Evolutionary conservation across 2,113 vertebrate genomes (phyloP).

Genomic region (Tylochromis polylepis): DNA sequence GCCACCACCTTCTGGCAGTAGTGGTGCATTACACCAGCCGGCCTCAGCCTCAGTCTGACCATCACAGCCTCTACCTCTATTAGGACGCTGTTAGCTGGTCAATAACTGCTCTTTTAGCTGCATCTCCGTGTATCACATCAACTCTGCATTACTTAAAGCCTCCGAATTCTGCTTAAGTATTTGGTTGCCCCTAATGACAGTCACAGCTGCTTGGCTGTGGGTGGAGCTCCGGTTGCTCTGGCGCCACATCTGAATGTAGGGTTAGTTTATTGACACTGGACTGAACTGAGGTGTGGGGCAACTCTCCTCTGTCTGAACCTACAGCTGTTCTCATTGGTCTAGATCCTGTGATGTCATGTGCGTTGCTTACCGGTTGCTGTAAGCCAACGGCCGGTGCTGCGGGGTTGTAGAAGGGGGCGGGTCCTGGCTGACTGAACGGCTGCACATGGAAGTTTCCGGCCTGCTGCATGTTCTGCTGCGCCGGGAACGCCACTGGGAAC

Average conservation of each 20-base stretch:
- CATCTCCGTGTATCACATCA: not conserved
- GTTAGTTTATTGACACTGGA: not conserved
- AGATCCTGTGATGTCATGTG: not conserved
- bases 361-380: constrained; percentile 77
- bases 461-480: constrained; percentile 56
- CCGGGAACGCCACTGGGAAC: constrained; percentile 81
- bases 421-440: constrained; percentile 50
- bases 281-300: not conserved
- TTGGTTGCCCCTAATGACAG: not conserved
- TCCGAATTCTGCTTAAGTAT: not conserved
- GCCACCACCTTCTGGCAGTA: not conserved
- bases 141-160: not conserved
- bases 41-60: no score
- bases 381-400: constrained; percentile 73
- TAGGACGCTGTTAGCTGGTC: not conserved
- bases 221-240: not conserved
- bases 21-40: not conserved
- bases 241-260: not conserved
- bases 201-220: not conserved
- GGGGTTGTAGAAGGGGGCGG: constrained; percentile 78
- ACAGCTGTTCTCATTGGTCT: not conserved
- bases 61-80: not conserved
- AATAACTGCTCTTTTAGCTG: not conserved
- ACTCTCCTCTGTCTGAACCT: not conserved
- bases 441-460: constrained; percentile 82